Evolutionary conservation across 2,888 invertebrate genomes (phyloP), one percentile per base, ranked within the genome.

Genomic region (Mesorhabditis belari): DNA sequence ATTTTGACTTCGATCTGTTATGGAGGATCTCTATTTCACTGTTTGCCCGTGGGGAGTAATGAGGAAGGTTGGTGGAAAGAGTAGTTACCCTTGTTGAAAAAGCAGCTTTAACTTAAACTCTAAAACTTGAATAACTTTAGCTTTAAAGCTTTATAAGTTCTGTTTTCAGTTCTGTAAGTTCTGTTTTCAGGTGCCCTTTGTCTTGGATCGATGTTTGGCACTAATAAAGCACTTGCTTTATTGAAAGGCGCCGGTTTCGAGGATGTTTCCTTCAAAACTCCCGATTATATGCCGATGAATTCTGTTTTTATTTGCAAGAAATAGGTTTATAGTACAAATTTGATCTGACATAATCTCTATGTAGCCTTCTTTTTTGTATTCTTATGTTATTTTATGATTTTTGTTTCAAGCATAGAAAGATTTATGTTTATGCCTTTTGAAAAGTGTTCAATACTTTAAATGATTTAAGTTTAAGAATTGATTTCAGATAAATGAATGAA

Each of bases 151-250:
- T 35, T 35, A n/a, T 17, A 35, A 35, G 44, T n/a, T n/a, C 12
- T 35, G 12, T 17, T 17, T n/a, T 35, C 44, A 1, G n/a, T n/a
- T n/a, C 35, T n/a, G 12, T 9, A 35, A 35, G n/a, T n/a, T 9
- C 44, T 35, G 12, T n/a, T 35, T 63, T 64, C 57, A 65, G 73
- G 70, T 60, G 73, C 73, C 1, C 61, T 73, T 6, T 60, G 69
- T 24, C 60, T 66, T n/a, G 74, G 75, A 17, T 60, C 73, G 0
- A 71, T 71, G 72, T 73, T 71, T 71, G 75, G 74, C n/a, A 21
- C 44, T 19, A 60, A 68, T 44, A 55, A 61, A 44, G 75, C 70
- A 3, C 12, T 53, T 6, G 51, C 64, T 9, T 52, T 75, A 59
- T 60, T 75, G n/a, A 61, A 69, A 5, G 44, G 60, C n/a, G 64